Base-by-base conservation (phyloP, 2,888 invertebrate genomes). In the Melinopterus prodromus region DNA sequence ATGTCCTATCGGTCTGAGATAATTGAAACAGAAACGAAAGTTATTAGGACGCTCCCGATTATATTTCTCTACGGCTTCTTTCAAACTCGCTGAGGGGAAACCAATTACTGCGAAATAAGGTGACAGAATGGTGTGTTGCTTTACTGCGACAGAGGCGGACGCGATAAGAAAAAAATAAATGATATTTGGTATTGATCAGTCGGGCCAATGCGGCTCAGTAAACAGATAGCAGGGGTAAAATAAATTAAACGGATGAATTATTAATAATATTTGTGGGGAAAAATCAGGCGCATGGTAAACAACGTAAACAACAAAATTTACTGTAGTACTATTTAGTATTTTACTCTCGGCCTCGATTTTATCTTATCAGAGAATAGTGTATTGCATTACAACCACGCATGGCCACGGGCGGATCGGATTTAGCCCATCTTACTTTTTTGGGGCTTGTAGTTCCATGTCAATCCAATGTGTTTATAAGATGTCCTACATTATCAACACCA, bases 1-100 rank as follows among this genome's bases (percentile, higher is more conserved):
- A 16, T 69, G 76, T 75, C 53, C 77, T 26, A 77, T 72, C 69
- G 71, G 77, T 16, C 69, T 69, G 69, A 79, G 70, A 79, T 77
- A 79, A 79, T 77, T 77, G 77, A 69, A 77, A 72, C 76, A 77
- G 76, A 79, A 77, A 77, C 71, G 79, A 53, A 77, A 79, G 69
- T 75, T 78, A 38, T 79, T 79, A 16, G 71, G 76, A 72, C 71
- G n/a, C 69, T 71, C 71, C 26, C 79, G 70, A 76, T 79, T 79
- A 77, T 76, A 77, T 69, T 77, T 72, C 77, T 16, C 16, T 53
- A 71, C 71, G 77, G 53, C 76, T 77, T 77, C 72, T 77, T 53
- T 38, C 69, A 26, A 77, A 79, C 77, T 79, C 77, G 26, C 77
- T 35, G 77, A 6, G 53, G 15, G 79, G 71, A 79, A 79, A 77